Conservation (phyloP, 2,797 vertebrate species). For the Gambelia wislizenii region DNA sequence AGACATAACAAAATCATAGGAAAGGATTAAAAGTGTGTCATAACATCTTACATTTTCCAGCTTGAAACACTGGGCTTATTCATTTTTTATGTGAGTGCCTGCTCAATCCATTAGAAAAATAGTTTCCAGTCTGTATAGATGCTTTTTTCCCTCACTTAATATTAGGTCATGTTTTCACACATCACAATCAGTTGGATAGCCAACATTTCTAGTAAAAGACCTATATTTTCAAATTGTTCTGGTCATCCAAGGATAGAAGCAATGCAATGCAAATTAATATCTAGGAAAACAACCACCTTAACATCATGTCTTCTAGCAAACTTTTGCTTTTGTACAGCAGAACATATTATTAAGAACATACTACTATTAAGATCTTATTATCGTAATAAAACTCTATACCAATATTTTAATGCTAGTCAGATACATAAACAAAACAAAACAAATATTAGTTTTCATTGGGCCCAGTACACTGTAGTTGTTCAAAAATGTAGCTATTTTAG, state of each 20-base stretch:
- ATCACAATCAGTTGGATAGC: conserved; percentile 24
- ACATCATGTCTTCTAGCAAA: conserved; percentile 40
- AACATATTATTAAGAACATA: conserved; percentile 17
- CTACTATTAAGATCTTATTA: conserved; percentile 21
- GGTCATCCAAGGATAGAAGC: conserved; percentile 43
- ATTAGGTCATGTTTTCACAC: conserved; percentile 19
- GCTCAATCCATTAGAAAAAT: conserved; percentile 58
- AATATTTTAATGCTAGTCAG: not conserved
- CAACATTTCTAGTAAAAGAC: conserved; percentile 41
- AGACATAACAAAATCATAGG: conserved; percentile 28
- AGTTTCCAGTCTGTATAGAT: conserved; percentile 22
- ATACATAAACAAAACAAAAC: not conserved
- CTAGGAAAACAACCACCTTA: conserved; percentile 39
- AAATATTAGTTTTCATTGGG: not conserved
- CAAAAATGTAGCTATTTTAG: not conserved
- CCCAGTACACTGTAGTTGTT: conserved; percentile 34
- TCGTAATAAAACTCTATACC: not conserved
- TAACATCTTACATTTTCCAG: conserved; percentile 28
- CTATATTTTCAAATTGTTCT: conserved; percentile 37
- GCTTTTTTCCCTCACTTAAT: conserved; percentile 34
- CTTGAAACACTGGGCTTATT: conserved; percentile 49
- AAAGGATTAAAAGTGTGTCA: conserved; percentile 32
- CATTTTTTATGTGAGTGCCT: conserved; percentile 43
- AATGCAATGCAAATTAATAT: conserved; percentile 41
- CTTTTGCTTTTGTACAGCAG: conserved; percentile 42